A percentile compares a stretch with the other conserved stretches of the same genome.
Evolutionary conservation across 1,140 invertebrate species (phyloP).

Genomic region (Nephotettix cincticeps): DNA sequence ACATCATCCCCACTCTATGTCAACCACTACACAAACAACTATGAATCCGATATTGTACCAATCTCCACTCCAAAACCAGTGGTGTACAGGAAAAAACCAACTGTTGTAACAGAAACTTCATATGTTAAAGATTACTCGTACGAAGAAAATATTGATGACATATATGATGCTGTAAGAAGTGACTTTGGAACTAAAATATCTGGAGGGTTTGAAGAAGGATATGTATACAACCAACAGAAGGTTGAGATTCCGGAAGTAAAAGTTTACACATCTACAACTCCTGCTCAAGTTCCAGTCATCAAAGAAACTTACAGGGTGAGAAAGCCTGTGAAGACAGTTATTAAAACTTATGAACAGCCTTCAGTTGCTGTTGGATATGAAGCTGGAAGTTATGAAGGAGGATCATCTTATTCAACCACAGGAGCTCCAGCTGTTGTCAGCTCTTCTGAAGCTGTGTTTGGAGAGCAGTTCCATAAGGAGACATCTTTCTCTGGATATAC

Average conservation of each 20-base stretch:
- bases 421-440: conserved; percentile 14
- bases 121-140: neutral
- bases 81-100: neutral
- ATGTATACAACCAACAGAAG: conserved; percentile 20
- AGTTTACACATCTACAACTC: conserved; percentile 20
- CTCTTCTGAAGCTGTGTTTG: neutral
- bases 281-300: conserved; percentile 17
- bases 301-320: conserved; percentile 1
- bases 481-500: neutral
- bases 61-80: conserved; percentile 19
- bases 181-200: conserved; percentile 32
- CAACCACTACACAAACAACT: conserved; percentile 24
- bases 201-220: conserved; percentile 22
- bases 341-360: conserved; percentile 30
- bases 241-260: conserved; percentile 1
- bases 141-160: conserved; percentile 8
- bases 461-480: conserved; percentile 5
- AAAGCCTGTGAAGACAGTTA: conserved; percentile 28
- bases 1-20: conserved; percentile 23
- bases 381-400: conserved; percentile 25
- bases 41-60: neutral
- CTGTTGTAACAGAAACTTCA: neutral
- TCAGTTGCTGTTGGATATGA: conserved; percentile 13
- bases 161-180: conserved; percentile 31
- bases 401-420: conserved; percentile 28